phyloP scores from a whole-genome alignment of 35 echinoderm and acorn worm species.

The Stichopus chloronotus region DNA sequence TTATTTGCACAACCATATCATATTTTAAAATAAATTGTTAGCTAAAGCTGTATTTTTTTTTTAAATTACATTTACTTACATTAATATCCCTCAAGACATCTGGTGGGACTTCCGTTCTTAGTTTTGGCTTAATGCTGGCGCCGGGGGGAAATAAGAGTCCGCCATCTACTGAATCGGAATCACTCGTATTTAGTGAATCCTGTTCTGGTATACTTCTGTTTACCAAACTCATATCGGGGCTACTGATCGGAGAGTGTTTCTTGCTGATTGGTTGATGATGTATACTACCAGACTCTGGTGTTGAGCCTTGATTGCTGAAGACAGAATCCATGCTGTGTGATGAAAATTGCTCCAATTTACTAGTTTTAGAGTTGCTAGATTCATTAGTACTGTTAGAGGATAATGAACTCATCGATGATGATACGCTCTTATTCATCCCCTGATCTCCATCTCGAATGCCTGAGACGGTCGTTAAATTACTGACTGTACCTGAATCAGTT shows the following conservation, averaged over 20 bases:
- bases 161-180: conserved; percentile 12
- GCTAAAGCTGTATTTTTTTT: no score
- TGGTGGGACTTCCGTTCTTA: conserved; percentile 66
- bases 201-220: not conserved
- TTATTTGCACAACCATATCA: no score
- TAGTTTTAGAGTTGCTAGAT: conserved; percentile 18
- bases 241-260: not conserved
- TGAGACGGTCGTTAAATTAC: not conserved
- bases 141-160: no score
- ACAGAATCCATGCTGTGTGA: not conserved
- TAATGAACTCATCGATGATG: conserved; percentile 58
- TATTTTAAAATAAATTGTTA: no score
- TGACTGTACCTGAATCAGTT: not conserved
- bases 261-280: conserved; percentile 3
- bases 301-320: not conserved
- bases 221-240: not conserved
- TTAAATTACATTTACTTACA: conserved; percentile 14
- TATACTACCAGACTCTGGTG: not conserved
- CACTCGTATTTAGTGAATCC: conserved; percentile 16
- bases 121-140: conserved; percentile 21
- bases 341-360: not conserved
- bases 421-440: not conserved
- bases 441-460: not conserved
- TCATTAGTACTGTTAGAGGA: conserved; percentile 44
- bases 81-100: conserved; percentile 55